Percentiles rank a stretch among this genome's conserved stretches.
These are phyloP conservation scores for Luperina nickerlii DNA, from an alignment of 2,888 invertebrate genomes.

Conservation along the genomic window DNA sequence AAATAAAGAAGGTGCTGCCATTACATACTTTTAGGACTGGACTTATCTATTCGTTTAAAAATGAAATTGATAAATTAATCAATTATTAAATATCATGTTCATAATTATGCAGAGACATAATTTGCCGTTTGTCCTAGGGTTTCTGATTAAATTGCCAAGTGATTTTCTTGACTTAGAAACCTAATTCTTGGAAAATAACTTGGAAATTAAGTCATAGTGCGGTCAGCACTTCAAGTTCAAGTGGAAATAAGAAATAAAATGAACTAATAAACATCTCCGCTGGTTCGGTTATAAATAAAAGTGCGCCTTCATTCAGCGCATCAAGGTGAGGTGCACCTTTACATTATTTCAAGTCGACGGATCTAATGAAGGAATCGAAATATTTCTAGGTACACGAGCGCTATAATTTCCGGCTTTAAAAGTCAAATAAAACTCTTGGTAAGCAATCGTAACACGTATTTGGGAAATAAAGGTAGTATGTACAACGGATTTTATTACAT, in stretches of 20 bases:
- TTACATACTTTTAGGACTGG: background rate
- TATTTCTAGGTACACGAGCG: background rate
- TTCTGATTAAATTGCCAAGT: background rate
- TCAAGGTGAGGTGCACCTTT: background rate
- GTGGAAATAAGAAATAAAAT: conserved; percentile 1
- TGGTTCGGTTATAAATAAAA: background rate
- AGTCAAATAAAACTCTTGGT: background rate
- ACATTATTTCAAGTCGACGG: background rate
- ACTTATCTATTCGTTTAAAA: background rate
- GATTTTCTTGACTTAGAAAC: background rate
- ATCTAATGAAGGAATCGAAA: background rate
- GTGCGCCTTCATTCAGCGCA: background rate
- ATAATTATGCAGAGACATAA: background rate
- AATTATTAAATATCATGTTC: no score
- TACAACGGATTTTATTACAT: background rate
- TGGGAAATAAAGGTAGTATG: background rate
- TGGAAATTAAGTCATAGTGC: background rate
- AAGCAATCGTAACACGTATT: background rate
- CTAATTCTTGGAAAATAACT: background rate
- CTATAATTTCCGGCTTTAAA: background rate
- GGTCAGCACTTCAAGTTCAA: no score
- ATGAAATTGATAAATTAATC: background rate
- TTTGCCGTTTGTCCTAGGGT: background rate
- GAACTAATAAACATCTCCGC: background rate
- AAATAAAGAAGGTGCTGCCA: background rate